Evolutionary conservation across 2,113 vertebrate genomes (phyloP).

Genomic region (Eidolon helvum): DNA sequence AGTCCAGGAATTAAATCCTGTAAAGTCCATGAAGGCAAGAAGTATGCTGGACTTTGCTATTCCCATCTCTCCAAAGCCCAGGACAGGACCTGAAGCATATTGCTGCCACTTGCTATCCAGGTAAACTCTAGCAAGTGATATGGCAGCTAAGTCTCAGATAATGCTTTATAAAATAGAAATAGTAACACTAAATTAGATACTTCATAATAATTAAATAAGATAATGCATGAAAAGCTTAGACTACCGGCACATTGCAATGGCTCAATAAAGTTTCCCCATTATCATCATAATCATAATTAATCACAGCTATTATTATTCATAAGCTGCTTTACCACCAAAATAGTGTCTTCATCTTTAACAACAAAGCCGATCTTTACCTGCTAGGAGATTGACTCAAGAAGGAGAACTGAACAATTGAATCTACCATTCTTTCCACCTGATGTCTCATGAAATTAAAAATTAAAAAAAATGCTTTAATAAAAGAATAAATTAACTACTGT

Average conservation of each 20-base stretch:
- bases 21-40: background rate
- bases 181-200: background rate
- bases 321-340: background rate
- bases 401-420: background rate
- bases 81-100: background rate
- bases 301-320: background rate
- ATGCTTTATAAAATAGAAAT: background rate
- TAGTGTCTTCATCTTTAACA: background rate
- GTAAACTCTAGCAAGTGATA: background rate
- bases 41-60: background rate
- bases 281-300: background rate
- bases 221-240: background rate
- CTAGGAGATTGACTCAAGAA: background rate
- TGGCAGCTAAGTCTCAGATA: background rate
- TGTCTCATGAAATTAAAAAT: background rate
- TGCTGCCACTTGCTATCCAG: background rate
- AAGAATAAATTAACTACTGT: background rate
- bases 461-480: background rate
- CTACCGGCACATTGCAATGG: background rate
- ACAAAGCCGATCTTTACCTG: background rate
- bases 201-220: constrained; percentile 15
- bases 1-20: background rate
- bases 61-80: background rate
- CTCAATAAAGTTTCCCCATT: background rate
- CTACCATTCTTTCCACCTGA: background rate